Conservation (phyloP, 2,113 vertebrate species). For the Phasianus colchicus region DNA sequence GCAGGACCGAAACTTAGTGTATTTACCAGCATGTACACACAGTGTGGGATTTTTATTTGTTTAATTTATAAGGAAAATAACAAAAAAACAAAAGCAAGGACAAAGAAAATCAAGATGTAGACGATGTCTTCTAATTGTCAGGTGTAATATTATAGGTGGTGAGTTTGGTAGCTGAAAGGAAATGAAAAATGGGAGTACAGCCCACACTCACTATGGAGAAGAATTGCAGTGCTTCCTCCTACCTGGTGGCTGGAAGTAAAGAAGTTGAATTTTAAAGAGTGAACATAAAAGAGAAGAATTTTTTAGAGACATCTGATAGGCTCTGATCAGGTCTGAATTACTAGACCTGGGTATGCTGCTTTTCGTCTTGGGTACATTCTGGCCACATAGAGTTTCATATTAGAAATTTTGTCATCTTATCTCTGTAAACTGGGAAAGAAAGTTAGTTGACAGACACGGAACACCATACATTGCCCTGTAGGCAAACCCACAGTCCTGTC, state of each 20-base stretch:
- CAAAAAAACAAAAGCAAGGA: neutral
- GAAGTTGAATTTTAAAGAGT: neutral
- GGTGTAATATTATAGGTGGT: neutral
- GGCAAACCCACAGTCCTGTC: neutral
- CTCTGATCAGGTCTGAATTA: neutral
- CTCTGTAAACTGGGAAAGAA: neutral
- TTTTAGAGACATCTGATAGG: neutral
- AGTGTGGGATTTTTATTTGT: neutral
- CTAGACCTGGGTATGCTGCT: neutral
- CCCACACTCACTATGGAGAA: neutral
- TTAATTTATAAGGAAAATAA: neutral
- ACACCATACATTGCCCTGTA: neutral
- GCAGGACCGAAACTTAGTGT: neutral
- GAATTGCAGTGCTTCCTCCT: neutral
- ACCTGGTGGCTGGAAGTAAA: neutral
- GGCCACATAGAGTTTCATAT: neutral
- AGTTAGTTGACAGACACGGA: neutral
- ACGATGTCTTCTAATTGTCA: neutral
- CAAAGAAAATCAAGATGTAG: neutral
- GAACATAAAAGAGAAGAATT: neutral
- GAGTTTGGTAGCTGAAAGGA: neutral
- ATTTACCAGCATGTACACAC: neutral
- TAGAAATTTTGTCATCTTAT: neutral
- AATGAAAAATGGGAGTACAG: neutral
- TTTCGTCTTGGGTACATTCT: neutral